Base-by-base conservation (phyloP, 2,797 vertebrate genomes). In the Sebastiscus tertius region DNA sequence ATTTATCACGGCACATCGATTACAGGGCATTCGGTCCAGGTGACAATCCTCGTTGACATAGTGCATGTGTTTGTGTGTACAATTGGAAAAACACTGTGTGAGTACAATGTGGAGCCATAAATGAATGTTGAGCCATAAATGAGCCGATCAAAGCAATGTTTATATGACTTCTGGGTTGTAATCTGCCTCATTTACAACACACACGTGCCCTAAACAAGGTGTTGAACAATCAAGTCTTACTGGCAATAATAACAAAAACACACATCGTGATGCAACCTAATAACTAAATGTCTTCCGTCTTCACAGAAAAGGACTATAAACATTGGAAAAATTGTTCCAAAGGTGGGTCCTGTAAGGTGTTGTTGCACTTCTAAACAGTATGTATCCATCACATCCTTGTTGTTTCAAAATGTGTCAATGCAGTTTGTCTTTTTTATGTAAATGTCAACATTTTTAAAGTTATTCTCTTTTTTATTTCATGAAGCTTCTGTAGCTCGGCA, bases 1-100 rank as follows among this genome's bases (percentile, higher is more conserved):
- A 27, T 77, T 75, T 65, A 65, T 70, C 36, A 33, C 24, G 39
- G 16, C 29, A 20, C 70, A 79, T 81, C 1, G 5, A 73, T 82
- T 68, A 75, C 54, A 31, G 73, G 58, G 72, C 24, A 12, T 64
- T 61, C 42, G 24, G 69, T 78, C 67, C 77, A 85, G 65, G 54
- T 66, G 69, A 76, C 27, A 18, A 9, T 24, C 49, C 83, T 75
- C 20, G 13, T 81, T 24, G 24, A 24, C 24, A 24, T 2, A 24
- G 24, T 74, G 29, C 1, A 5, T 26, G 7, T 34, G 6, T 27
- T 29, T 14, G 24, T 58, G 58, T 31, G 16, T 16, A 14, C 2
- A 7, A 24, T 8, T 64, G 62, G 34, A 24, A 39, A 63, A 63
- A 9, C 34, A 36, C 34, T 14, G 0, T 13, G 33, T 24, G 61